Base-by-base conservation (phyloP, 2,797 vertebrate species). In the Ctenopoma multispine region DNA sequence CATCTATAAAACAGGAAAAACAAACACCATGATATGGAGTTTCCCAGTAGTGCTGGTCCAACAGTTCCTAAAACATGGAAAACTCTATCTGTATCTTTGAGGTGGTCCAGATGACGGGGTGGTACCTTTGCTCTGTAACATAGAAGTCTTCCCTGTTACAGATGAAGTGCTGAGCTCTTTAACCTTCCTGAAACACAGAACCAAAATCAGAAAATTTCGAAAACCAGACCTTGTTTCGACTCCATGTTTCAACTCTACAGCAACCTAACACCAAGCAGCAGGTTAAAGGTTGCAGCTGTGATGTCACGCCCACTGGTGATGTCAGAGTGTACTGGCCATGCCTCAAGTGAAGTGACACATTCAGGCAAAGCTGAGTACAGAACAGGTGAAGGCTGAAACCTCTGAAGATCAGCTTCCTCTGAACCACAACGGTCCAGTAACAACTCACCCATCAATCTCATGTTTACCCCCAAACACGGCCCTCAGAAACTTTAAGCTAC, bases 1-100 rank as follows among this genome's bases (percentile, higher is more conserved):
- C 96, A 31, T 97, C 97, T 98, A 82, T 72, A 36, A 81, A 74
- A 79, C n/a, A 34, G 61, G 21, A 67, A 56, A 4, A 72, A 17
- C 20, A 36, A 24, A 65, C 17, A 62, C 12, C 5, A 23, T 36
- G 8, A 40, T 12, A 55, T 20, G 10, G 51, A 47, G n/a, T 12
- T 3, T 63, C 20, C 23, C 29, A 13, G 21, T 10, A 20, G 4
- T 18, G 15, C 5, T 4, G 15, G 15, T n/a, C 27, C 48, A 20
- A 14, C 7, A 41, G 48, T 36, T 18, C 24, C 24, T 8, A 48
- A 40, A 40, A 15, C 31, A 34, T 34, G 8, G 31, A 34, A 1
- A 34, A 6, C 31, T 1, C 21, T 15, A 24, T 27, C 13, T 11
- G 2, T 23, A 14, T 21, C 51, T 14, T 43, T 34, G 20, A 29